These are phyloP conservation scores for Erpobdella octoculata DNA, from an alignment of 2,888 invertebrate species.

Conservation along the genomic window DNA sequence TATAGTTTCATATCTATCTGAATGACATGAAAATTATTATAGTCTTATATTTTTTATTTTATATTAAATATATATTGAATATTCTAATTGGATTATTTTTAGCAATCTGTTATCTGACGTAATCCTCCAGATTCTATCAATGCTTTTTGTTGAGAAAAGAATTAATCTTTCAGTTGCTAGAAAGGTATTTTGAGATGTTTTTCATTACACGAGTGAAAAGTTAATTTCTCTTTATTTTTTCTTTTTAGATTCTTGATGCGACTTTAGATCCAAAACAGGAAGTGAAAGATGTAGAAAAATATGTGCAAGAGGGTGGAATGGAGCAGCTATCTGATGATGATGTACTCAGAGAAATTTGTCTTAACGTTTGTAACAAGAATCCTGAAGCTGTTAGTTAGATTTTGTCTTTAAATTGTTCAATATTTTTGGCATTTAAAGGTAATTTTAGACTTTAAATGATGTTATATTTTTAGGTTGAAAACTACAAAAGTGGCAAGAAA, in stretches of 20 bases:
- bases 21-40: not conserved
- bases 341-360: slow-evolving; percentile 10
- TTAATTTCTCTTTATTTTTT: not conserved
- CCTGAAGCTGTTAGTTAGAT: slow-evolving; percentile 26
- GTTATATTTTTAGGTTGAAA: slow-evolving; percentile 27
- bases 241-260: not conserved
- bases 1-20: not conserved
- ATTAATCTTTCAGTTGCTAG: not conserved
- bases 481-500: slow-evolving; percentile 30
- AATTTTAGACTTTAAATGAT: not conserved
- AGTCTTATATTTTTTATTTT: not conserved
- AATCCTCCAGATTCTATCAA: not conserved
- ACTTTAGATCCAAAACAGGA: not conserved
- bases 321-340: slow-evolving; percentile 29
- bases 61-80: not conserved
- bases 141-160: not conserved
- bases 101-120: not conserved
- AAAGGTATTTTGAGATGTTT: not conserved
- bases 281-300: not conserved
- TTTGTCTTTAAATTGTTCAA: not conserved
- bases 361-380: slow-evolving; percentile 25
- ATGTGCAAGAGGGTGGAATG: slow-evolving; percentile 30
- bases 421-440: not conserved
- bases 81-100: not conserved
- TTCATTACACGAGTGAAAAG: not conserved